phyloP scores from a whole-genome alignment of 2,797 vertebrate genomes.

The Choloepus didactylus region DNA sequence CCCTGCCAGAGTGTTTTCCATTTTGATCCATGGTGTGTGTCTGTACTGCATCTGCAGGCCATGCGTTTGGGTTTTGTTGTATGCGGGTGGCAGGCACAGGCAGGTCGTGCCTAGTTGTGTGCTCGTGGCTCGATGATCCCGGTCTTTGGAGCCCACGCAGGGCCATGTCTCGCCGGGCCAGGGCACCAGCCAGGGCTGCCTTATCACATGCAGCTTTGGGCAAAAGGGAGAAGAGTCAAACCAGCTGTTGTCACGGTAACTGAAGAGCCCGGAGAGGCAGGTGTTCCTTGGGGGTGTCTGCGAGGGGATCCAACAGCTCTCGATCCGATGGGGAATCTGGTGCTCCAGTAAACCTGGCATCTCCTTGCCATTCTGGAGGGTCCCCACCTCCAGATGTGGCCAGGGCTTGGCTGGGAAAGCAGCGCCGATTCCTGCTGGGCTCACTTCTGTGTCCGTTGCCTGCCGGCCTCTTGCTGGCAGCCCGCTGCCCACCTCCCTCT shows the following conservation, averaged over 20 bases:
- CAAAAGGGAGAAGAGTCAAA: no score
- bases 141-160: neutral
- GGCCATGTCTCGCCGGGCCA: no score
- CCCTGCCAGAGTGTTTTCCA: no score
- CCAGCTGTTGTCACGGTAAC: neutral
- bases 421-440: rapidly evolving
- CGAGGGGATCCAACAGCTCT: neutral
- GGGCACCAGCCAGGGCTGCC: no score
- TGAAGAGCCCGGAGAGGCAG: rapidly evolving
- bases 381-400: neutral
- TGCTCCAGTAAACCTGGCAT: rapidly evolving
- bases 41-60: no score
- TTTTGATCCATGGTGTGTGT: no score
- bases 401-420: neutral
- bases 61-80: no score
- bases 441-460: rapidly evolving
- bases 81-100: no score
- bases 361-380: neutral
- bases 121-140: no score
- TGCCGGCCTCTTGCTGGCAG: neutral
- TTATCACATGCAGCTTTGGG: neutral
- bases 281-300: rapidly evolving
- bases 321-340: rapidly evolving
- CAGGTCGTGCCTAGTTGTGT: no score
- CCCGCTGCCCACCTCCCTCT: neutral